A percentile compares a stretch with the other conserved stretches of the same genome.
phyloP scores from a whole-genome alignment of 2,113 vertebrate species.

The human (Homo sapiens) region GRCh38 chr9:124149501-124150000 shows the following conservation, averaged over 20 bases:
- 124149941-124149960: not conserved
- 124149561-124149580: too few species aligned
- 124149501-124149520: too few species aligned
- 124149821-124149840: not conserved
- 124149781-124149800: not conserved
- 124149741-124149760: not conserved
- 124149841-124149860: not conserved
- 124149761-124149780: not conserved
- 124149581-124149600: too few species aligned
- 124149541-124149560: too few species aligned
- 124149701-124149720: not conserved
- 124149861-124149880: not conserved
- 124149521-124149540: too few species aligned
- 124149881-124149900: not conserved
- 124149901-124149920: not conserved
- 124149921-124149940: not conserved
- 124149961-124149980: not conserved
- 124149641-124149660: too few species aligned
- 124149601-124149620: too few species aligned
- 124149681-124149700: not conserved
- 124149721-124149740: not conserved
- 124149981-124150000: not conserved
- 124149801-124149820: not conserved
- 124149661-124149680: too few species aligned
- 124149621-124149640: too few species aligned